phyloP scores from a whole-genome alignment of 2,888 invertebrate genomes.

The Auanema freiburgensis region DNA sequence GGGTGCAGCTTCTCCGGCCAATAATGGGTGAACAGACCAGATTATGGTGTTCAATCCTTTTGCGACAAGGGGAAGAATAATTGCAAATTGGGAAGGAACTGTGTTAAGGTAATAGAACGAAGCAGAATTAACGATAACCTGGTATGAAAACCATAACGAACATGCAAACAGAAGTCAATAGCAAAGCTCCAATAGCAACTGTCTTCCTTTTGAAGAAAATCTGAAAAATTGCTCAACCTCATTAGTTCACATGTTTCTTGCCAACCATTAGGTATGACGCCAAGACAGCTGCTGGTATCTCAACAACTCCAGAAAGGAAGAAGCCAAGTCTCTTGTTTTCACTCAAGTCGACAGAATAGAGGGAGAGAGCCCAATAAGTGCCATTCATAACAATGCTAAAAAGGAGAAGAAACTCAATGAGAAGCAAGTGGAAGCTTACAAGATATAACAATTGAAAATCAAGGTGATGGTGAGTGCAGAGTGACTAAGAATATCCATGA shows the following conservation, averaged over 20 bases:
- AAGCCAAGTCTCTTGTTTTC: slow-evolving; percentile 60
- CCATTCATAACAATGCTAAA: slow-evolving; percentile 57
- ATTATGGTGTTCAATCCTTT: slow-evolving; percentile 57
- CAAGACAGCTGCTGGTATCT: slow-evolving; percentile 56
- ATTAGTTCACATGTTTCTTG: too few relatives aligned
- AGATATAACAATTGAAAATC: slow-evolving; percentile 47
- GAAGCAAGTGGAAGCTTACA: slow-evolving; percentile 28
- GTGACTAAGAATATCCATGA: slow-evolving; percentile 39
- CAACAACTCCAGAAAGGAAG: slow-evolving; percentile 60
- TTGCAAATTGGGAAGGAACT: slow-evolving; percentile 29
- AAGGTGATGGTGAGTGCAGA: slow-evolving; percentile 42
- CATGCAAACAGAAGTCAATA: slow-evolving; percentile 30
- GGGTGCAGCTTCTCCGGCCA: slow-evolving; percentile 45
- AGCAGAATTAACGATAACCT: background rate
- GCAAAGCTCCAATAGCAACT: slow-evolving; percentile 21
- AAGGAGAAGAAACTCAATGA: too few relatives aligned
- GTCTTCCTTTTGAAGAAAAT: slow-evolving; percentile 12
- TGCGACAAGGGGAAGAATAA: slow-evolving; percentile 54
- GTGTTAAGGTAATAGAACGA: slow-evolving; percentile 3
- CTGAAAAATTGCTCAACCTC: slow-evolving; percentile 10
- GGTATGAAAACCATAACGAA: slow-evolving; percentile 24
- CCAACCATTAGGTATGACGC: slow-evolving; percentile 32
- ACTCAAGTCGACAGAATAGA: slow-evolving; percentile 58
- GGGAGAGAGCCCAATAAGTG: slow-evolving; percentile 61
- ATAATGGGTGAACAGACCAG: slow-evolving; percentile 56